Evolutionary conservation across 2,888 invertebrate species (phyloP).

Genomic region (Zonitis immaculata): DNA sequence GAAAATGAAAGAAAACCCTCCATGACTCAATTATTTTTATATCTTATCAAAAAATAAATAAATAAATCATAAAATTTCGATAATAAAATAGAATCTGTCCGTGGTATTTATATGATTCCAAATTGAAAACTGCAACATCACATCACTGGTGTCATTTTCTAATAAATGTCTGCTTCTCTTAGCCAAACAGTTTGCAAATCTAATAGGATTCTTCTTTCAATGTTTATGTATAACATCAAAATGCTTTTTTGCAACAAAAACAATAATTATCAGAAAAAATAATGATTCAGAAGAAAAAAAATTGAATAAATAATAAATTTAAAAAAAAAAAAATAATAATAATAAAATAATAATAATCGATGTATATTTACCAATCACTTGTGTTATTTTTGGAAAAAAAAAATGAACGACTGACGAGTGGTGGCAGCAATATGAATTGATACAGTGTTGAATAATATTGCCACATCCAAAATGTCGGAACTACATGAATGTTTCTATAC

Average conservation of each 20-base stretch:
- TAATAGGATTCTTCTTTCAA: constrained; percentile 41
- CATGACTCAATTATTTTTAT: constrained; percentile 23
- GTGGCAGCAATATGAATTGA: constrained; percentile 50
- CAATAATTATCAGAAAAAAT: constrained; percentile 20
- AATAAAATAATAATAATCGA: constrained; percentile 4
- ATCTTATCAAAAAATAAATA: no score
- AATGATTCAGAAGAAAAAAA: constrained; percentile 3
- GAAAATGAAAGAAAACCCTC: constrained; percentile 15
- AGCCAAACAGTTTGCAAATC: constrained; percentile 42
- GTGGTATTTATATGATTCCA: not conserved
- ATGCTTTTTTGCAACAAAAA: constrained; percentile 38
- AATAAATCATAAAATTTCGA: constrained; percentile 15
- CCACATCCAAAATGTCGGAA: constrained; percentile 34
- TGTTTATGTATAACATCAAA: constrained; percentile 34
- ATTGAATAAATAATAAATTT: constrained; percentile 12
- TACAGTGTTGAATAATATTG: constrained; percentile 43
- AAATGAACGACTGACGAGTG: constrained; percentile 28
- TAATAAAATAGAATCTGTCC: constrained; percentile 10
- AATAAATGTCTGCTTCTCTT: constrained; percentile 46
- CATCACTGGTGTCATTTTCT: constrained; percentile 29
- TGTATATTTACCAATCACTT: constrained; percentile 38
- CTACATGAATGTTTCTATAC: constrained; percentile 32
- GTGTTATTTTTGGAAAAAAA: constrained; percentile 22
- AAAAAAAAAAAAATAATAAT: not conserved
- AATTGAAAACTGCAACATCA: constrained; percentile 10